Evolutionary conservation across 2,797 vertebrate species (phyloP).

Genomic region (Pachyuromys duprasi): DNA sequence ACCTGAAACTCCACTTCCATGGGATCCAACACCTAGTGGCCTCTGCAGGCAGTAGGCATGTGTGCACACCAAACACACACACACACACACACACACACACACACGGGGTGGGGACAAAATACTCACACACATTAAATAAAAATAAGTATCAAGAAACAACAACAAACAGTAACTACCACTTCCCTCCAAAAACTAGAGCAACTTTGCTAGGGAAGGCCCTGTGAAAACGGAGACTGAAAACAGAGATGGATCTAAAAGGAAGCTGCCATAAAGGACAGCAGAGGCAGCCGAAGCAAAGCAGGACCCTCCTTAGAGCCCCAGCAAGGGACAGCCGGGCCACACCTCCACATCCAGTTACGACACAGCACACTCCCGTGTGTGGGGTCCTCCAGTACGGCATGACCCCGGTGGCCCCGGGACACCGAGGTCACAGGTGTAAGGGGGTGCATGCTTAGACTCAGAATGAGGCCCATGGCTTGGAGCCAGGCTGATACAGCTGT

Average conservation of each 20-base stretch:
- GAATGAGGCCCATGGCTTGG: not conserved
- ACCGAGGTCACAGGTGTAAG: not conserved
- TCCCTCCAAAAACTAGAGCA: not conserved
- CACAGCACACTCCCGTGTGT: not conserved
- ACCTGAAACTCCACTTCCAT: not conserved
- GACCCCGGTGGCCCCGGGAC: not conserved
- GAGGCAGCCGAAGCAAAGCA: not conserved
- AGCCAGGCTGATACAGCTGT: not conserved
- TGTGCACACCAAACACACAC: not conserved
- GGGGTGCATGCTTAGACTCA: not conserved
- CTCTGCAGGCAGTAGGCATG: not conserved
- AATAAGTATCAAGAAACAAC: not conserved
- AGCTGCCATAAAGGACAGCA: accelerated
- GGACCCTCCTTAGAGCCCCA: not conserved
- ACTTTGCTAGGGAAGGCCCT: not conserved
- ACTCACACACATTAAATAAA: not conserved
- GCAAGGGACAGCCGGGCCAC: not conserved
- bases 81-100: not conserved
- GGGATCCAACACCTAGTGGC: not conserved
- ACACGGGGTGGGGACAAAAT: not conserved
- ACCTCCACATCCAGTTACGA: accelerated
- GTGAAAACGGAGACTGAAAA: not conserved
- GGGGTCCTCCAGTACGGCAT: not conserved
- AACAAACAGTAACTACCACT: not conserved
- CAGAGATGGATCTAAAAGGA: accelerated